Percentiles rank a stretch among this genome's conserved stretches.
phyloP scores from a whole-genome alignment of 2,113 vertebrate species.

The Dipodomys stephensi region DNA sequence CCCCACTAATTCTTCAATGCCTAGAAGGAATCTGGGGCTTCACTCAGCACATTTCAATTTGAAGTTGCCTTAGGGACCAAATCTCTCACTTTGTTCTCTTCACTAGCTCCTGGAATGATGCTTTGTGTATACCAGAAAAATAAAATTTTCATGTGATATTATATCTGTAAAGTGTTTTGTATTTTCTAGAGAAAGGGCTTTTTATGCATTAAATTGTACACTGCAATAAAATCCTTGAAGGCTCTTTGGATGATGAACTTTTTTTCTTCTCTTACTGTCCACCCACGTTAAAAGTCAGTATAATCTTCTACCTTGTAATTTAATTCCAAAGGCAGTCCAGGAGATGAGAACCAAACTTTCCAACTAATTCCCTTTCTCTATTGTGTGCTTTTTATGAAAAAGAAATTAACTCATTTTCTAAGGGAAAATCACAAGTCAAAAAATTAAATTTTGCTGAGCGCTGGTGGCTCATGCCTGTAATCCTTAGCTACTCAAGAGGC shows the following conservation, averaged over 20 bases:
- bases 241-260: background rate
- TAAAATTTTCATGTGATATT: constrained; percentile 3
- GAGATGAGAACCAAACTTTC: constrained; percentile 9
- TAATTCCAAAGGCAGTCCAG: constrained; percentile 16
- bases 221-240: background rate
- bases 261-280: background rate
- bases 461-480: too few species aligned
- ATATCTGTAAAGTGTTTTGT: constrained; percentile 28
- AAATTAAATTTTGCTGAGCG: background rate
- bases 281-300: background rate
- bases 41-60: background rate
- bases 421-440: background rate
- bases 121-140: background rate
- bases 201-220: background rate
- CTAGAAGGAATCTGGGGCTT: background rate
- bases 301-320: background rate
- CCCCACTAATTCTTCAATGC: background rate
- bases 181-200: constrained; percentile 17
- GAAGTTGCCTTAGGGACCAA: background rate
- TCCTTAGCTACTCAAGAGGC: too few species aligned
- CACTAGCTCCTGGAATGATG: background rate
- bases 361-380: background rate
- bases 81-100: constrained; percentile 33
- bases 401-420: constrained; percentile 5
- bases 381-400: background rate